Conservation (phyloP, 2,888 invertebrate species). For the Thalpophila matura region DNA sequence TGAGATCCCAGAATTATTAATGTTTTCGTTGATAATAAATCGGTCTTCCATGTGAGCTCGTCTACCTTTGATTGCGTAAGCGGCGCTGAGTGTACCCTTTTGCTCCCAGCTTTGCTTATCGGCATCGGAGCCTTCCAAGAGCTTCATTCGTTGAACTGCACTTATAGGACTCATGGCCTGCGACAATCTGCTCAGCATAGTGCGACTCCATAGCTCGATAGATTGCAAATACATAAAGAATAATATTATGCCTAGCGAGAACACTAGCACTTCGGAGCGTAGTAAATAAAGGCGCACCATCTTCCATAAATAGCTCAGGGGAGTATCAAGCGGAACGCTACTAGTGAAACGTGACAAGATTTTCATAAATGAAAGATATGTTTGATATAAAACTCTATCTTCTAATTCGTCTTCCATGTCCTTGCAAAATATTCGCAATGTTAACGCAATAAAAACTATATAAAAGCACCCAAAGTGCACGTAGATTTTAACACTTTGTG, state of each 20-base stretch:
- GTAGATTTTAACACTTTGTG: slow-evolving; percentile 32
- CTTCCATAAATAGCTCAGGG: slow-evolving; percentile 94
- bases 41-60: slow-evolving; percentile 98
- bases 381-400: slow-evolving; percentile 96
- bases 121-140: slow-evolving; percentile 89
- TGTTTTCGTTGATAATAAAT: slow-evolving; percentile 96
- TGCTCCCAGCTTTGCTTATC: slow-evolving; percentile 94
- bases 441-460: slow-evolving; percentile 53
- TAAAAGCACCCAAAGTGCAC: slow-evolving; percentile 34
- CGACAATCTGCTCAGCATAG: slow-evolving; percentile 93
- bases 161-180: slow-evolving; percentile 92
- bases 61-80: slow-evolving; percentile 97
- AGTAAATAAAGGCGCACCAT: slow-evolving; percentile 94
- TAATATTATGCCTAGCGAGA: slow-evolving; percentile 93
- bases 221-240: slow-evolving; percentile 95
- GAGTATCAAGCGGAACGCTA: slow-evolving; percentile 94
- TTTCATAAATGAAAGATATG: slow-evolving; percentile 96
- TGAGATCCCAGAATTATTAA: slow-evolving; percentile 96
- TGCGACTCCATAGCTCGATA: slow-evolving; percentile 95
- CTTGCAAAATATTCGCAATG: slow-evolving; percentile 63
- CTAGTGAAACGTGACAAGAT: slow-evolving; percentile 95
- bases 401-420: slow-evolving; percentile 98
- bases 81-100: slow-evolving; percentile 94
- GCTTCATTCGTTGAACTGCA: slow-evolving; percentile 91
- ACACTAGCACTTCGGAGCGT: slow-evolving; percentile 95